Evolutionary conservation across 1,140 invertebrate species (phyloP).

Genomic region (Pseudomyrmex pallidus): DNA sequence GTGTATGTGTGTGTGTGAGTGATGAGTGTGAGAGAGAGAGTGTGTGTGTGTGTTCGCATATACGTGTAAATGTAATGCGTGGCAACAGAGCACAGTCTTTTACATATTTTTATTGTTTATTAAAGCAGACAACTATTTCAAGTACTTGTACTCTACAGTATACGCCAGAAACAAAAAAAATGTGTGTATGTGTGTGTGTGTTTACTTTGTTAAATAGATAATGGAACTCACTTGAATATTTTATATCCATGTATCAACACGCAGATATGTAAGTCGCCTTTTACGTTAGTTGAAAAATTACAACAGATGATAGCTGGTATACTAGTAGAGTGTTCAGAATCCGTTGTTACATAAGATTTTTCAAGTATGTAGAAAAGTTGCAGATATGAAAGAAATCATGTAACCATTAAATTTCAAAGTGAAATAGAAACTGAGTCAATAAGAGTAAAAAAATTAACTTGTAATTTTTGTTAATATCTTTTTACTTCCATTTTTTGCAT

Average conservation of each 20-base stretch:
- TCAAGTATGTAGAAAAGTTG: not conserved
- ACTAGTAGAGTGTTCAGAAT: slow-evolving; percentile 4
- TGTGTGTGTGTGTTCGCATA: too few relatives aligned
- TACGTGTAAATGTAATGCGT: too few relatives aligned
- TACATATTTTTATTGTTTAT: slow-evolving; percentile 76
- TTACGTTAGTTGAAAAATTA: slow-evolving; percentile 29
- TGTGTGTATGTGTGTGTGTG: slow-evolving; percentile 36
- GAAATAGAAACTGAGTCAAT: too few relatives aligned
- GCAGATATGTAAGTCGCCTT: slow-evolving; percentile 27
- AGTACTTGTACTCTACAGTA: slow-evolving; percentile 66
- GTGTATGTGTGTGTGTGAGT: too few relatives aligned
- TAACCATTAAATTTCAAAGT: too few relatives aligned
- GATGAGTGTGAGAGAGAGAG: too few relatives aligned
- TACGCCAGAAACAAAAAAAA: slow-evolving; percentile 65
- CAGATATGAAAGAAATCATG: too few relatives aligned
- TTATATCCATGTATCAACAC: slow-evolving; percentile 10
- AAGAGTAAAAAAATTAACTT: too few relatives aligned
- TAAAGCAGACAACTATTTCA: slow-evolving; percentile 61
- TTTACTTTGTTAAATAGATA: slow-evolving; percentile 38
- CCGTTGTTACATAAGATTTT: slow-evolving; percentile 43
- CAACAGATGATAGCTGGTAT: slow-evolving; percentile 18
- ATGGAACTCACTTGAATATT: slow-evolving; percentile 35
- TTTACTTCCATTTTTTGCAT: too few relatives aligned
- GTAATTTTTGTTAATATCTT: too few relatives aligned
- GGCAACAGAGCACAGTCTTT: slow-evolving; percentile 66